Evolutionary conservation across 2,888 invertebrate genomes (phyloP).

Genomic region (Amaurobius ferox): DNA sequence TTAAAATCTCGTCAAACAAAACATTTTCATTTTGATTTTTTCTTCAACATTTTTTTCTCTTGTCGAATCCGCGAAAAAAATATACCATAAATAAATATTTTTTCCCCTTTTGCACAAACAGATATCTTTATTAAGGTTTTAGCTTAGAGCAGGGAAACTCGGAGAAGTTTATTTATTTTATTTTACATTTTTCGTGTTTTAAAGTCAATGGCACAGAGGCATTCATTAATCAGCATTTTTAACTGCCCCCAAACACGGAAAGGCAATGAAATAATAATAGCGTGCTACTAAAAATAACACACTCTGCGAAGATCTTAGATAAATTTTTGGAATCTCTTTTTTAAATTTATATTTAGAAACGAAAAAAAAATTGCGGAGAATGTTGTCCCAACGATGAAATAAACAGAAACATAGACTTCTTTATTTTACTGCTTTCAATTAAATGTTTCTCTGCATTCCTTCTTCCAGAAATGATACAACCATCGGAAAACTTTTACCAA

Average conservation of each 20-base stretch:
- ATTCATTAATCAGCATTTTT: not conserved
- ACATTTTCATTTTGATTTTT: no score
- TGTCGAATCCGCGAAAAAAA: no score
- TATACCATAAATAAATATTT: no score
- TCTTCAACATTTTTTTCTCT: no score
- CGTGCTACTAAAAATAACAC: not conserved
- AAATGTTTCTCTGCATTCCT: not conserved
- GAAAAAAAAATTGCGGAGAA: not conserved
- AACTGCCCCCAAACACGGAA: not conserved
- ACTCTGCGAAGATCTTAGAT: not conserved
- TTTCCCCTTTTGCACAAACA: not conserved
- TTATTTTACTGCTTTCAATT: not conserved
- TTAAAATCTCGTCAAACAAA: no score
- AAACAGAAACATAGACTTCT: not conserved
- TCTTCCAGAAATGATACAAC: no score
- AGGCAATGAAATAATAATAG: not conserved
- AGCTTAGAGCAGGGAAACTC: no score
- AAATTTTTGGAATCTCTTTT: not conserved
- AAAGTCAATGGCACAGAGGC: not conserved
- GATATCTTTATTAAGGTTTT: no score
- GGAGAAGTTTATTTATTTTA: no score
- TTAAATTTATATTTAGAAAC: not conserved
- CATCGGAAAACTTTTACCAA: no score
- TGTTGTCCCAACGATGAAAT: not conserved
- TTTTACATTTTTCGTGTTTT: not conserved